Evolutionary conservation across 2,888 invertebrate species (phyloP), one percentile per base, ranked within the genome.

Genomic region (Pseudolycoriella hygida): DNA sequence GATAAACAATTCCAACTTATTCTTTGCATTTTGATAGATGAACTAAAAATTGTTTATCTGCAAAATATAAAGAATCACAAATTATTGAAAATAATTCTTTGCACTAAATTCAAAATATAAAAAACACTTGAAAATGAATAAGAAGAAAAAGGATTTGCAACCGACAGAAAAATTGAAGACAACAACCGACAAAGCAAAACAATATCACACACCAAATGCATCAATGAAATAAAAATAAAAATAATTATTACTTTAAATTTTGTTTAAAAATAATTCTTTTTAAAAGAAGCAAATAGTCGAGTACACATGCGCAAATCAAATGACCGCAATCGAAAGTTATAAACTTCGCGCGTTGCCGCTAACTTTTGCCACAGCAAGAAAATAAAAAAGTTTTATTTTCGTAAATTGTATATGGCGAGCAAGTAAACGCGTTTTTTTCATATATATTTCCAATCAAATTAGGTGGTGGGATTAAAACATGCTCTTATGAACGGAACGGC

Each of bases 271-370:
- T 34, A 10, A 25, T 25, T 25, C 25, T 25, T 25, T 25, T 34
- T 34, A 34, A 14, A 14, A 4, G n/a, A 34, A 10, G 5, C 34
- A 34, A 34, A 34, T 34, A 34, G 34, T 34, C 34, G 34, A 34
- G 34, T 34, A 14, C 34, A 34, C 34, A 34, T 34, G 34, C 34
- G 34, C 34, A 34, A 34, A 14, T 14, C 34, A 34, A 34, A 34
- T 34, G 34, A 34, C 34, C 34, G 34, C 15, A 34, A 34, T 34
- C 34, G 34, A 34, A 34, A 34, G 34, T 34, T 34, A 34, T 34
- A 34, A 34, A 34, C 34, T 34, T 34, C 34, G 34, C 34, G 34
- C 34, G 34, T 14, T 34, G 34, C 34, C 34, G 34, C 34, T 34
- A 10, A 14, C 34, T 34, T 25, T 25, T 25, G 25, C 25, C 25